Evolutionary conservation across 2,797 vertebrate genomes (phyloP).

Genomic region (Chaunax sp.): DNA sequence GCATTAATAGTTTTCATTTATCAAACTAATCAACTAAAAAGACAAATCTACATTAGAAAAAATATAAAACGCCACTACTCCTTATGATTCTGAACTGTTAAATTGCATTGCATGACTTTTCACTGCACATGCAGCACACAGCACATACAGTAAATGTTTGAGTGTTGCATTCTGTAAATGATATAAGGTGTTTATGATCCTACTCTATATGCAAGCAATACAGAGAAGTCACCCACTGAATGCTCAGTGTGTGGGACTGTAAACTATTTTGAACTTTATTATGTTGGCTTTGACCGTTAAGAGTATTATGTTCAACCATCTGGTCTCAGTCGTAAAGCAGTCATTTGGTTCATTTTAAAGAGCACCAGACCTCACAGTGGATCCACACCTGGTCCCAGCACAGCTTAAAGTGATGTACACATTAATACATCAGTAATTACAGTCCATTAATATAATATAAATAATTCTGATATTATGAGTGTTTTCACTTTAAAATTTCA

Average conservation of each 20-base stretch:
- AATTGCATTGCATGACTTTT: conserved; percentile 32
- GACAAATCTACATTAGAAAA: not conserved
- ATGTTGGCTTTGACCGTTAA: conserved; percentile 47
- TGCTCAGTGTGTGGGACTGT: conserved; percentile 27
- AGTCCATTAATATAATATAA: no score
- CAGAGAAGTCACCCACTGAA: conserved; percentile 8
- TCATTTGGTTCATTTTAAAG: conserved; percentile 25
- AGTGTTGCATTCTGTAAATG: conserved; percentile 49
- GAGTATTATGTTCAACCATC: conserved; percentile 49
- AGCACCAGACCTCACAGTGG: no score
- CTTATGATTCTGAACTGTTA: not conserved
- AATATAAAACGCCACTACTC: not conserved
- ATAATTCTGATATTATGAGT: no score
- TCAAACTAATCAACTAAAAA: not conserved
- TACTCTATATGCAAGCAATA: conserved; percentile 38
- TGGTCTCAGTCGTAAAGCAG: conserved; percentile 35
- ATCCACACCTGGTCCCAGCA: no score
- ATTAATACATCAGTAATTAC: no score
- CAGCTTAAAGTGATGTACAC: no score
- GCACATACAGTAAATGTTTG: conserved; percentile 38
- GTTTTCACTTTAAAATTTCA: no score
- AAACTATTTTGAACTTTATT: conserved; percentile 69
- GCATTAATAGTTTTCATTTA: not conserved
- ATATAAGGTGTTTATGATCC: conserved; percentile 61
- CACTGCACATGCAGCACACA: conserved; percentile 5